Base-by-base conservation (phyloP, 2,888 invertebrate genomes). In the Sminthurides aquaticus region DNA sequence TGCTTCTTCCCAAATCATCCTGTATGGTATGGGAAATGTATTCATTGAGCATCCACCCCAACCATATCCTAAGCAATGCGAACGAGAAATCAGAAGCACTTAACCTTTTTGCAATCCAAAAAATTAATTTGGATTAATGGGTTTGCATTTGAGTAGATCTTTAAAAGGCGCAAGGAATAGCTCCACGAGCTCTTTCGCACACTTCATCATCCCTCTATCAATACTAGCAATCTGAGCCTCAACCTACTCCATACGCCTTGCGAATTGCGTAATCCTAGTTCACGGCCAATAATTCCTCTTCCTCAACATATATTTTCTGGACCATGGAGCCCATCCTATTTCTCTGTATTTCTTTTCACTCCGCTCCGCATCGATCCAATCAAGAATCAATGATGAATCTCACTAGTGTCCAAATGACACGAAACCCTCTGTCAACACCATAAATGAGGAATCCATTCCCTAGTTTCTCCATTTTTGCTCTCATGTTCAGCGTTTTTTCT, bases 111-210 rank as follows among this genome's bases (percentile, higher is more conserved):
- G 43, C 43, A 11, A 5, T 34, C 15, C 8, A 34, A 34, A 34
- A 34, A 55, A 55, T 49, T 49, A 20, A 49, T 49, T 49, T 55
- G 22, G 24, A 55, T 55, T 20, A 55, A 55, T 55, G 55, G 24
- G 25, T 55, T 25, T 55, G 55, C n/a, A 55, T 55, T 55, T 55
- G 2, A 22, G 52, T 25, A 20, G 24, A 25, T 55, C 55, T 24
- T 18, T 55, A 55, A 55, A 55, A 24, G 55, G 55, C 15, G 55
- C 25, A 55, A 18, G 25, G n/a, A 25, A 49, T 49, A 22, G 20
- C 55, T 20, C 24, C 25, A 55, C 55, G 25, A 55, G 22, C 24
- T 18, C 24, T 2, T 25, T 55, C 55, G 3, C 25, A 25, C 25
- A 55, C 24, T 55, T 22, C 55, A 22, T 55, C 43, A 55, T 55